Conservation (phyloP, 2,113 vertebrate genomes). For the Thalassoma bifasciatum region DNA sequence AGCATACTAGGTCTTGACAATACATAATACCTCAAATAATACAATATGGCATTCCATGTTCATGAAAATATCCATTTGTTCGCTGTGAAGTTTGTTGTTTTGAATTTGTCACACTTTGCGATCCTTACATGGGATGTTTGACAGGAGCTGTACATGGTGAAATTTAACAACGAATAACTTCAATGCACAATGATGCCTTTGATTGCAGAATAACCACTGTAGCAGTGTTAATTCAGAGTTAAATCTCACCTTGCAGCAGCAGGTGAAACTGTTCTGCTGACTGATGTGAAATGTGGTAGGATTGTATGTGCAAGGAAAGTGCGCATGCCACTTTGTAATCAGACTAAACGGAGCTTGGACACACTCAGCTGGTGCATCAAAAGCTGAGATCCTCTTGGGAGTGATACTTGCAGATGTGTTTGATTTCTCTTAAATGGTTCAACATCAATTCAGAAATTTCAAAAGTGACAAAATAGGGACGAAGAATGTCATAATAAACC, state of each 20-base stretch:
- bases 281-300: conserved; percentile 46
- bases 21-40: conserved; percentile 67
- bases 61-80: conserved; percentile 39
- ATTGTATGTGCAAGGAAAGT: conserved; percentile 76
- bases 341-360: conserved; percentile 25
- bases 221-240: too few relatives aligned
- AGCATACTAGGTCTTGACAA: conserved; percentile 66
- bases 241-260: neutral
- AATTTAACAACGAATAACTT: neutral
- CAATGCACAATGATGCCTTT: neutral
- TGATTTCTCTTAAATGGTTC: too few relatives aligned
- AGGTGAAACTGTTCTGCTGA: neutral
- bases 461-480: neutral
- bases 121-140: neutral
- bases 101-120: conserved; percentile 28
- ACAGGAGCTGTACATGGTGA: neutral
- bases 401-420: neutral
- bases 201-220: neutral
- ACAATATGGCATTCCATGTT: conserved; percentile 70
- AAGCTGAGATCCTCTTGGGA: neutral
- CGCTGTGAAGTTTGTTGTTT: neutral
- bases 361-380: neutral
- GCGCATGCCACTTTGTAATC: conserved; percentile 36
- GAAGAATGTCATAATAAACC: conserved; percentile 1
- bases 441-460: neutral